Base-by-base conservation (phyloP, 2,888 invertebrate genomes). In the Chorisops tibialis region DNA sequence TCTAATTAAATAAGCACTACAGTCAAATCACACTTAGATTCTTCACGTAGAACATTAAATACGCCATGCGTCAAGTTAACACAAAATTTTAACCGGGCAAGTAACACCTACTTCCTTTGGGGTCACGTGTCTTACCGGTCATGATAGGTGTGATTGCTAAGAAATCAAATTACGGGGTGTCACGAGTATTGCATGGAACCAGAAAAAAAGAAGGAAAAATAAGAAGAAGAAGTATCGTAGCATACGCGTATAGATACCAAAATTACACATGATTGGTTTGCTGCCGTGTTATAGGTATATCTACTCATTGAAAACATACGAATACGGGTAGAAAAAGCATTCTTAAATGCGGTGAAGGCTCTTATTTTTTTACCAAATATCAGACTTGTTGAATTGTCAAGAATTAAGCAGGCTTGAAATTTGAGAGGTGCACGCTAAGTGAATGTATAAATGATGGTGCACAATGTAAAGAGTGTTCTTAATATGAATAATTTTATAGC, bases 81-180 rank as follows among this genome's bases (percentile, higher is more conserved):
- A 50, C 30, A 50, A 50, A 30, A 50, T 30, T 24, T 50, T 50
- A 50, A 50, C 49, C 49, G 14, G 35, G 3, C 24, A 50, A 21
- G 16, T 16, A 50, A 21, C 30, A 30, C 49, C 49, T 50, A 30
- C 30, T 50, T 30, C 49, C 35, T 30, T 6, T n/a, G 3, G 14
- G 30, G 49, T 50, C 49, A 50, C 49, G 49, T 50, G 49, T 30
- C 49, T 30, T 50, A 30, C 16, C 49, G 35, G 30, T 6, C 16
- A 50, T 50, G 49, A 50, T 50, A 50, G 16, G 30, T n/a, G n/a
- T 50, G 49, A 50, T 50, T 50, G 49, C 14, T 30, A 50, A 50
- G 49, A 50, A 50, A 50, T 50, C 16, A 50, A 50, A 50, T 50
- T 30, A 50, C 30, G 24, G 49, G 49, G 14, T 50, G 49, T 50